A percentile compares a stretch with the other conserved stretches of the same genome.
phyloP scores from a whole-genome alignment of 1,140 invertebrate species.

The Lamellibrachia luymesi region DNA sequence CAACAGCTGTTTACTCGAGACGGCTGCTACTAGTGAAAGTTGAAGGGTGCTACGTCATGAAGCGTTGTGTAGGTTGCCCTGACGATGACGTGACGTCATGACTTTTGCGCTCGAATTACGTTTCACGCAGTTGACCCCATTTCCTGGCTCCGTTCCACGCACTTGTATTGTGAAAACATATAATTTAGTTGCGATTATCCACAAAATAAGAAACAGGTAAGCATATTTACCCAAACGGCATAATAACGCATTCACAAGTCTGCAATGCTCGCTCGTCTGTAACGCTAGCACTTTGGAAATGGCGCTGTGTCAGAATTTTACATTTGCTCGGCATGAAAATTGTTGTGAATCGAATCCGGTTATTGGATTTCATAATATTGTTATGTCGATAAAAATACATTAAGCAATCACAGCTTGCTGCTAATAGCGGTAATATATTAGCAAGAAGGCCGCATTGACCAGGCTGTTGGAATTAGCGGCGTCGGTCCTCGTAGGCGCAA shows the following conservation, averaged over 20 bases:
- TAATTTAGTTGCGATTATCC: constrained; percentile 7
- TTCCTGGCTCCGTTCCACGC: not conserved
- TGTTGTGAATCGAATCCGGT: not conserved
- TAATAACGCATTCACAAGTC: not conserved
- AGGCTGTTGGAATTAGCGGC: not conserved
- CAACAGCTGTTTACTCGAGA: not conserved
- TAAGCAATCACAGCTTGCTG: not conserved
- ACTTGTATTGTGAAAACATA: not conserved
- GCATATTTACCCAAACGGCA: constrained; percentile 2
- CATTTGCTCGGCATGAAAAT: not conserved
- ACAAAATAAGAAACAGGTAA: not conserved
- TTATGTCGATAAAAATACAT: not conserved
- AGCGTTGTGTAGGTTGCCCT: constrained; percentile 43
- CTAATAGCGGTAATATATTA: not conserved
- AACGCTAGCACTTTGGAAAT: not conserved
- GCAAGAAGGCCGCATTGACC: not conserved
- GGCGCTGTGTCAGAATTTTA: not conserved
- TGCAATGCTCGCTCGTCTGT: not conserved
- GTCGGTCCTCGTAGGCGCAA: not conserved
- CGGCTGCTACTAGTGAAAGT: not conserved
- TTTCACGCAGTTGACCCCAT: constrained; percentile 10
- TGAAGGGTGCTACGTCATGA: constrained; percentile 35
- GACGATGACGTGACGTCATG: constrained; percentile 44
- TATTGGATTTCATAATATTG: not conserved
- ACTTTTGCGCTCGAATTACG: constrained; percentile 30